Percentiles rank a stretch among this genome's conserved stretches.
These are phyloP conservation scores for Cheilosia grossa DNA, from an alignment of 2,888 invertebrate species.

Conservation along the genomic window DNA sequence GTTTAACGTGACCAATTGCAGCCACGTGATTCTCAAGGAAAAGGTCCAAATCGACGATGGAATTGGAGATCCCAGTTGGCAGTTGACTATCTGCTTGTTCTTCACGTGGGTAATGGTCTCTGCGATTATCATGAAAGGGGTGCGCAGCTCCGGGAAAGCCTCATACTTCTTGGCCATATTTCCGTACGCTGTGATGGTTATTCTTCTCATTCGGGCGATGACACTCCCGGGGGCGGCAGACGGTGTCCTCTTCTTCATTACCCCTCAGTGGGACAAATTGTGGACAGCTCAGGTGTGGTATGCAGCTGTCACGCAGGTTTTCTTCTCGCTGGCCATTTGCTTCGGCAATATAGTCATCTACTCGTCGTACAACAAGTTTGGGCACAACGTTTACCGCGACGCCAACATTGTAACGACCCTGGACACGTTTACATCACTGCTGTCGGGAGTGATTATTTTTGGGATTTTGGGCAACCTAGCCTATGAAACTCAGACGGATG, in stretches of 20 bases:
- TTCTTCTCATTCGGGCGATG: conserved; percentile 85
- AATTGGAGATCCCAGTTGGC: conserved; percentile 85
- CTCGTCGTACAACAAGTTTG: conserved; percentile 86
- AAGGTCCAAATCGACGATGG: conserved; percentile 84
- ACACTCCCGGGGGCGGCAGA: conserved; percentile 86
- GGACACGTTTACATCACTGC: conserved; percentile 91
- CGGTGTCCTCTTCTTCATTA: conserved; percentile 87
- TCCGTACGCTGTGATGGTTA: conserved; percentile 86
- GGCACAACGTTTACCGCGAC: conserved; percentile 88
- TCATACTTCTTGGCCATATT: conserved; percentile 89
- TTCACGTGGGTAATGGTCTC: conserved; percentile 85
- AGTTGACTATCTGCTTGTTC: conserved; percentile 84
- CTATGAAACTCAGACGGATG: conserved; percentile 85
- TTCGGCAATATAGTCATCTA: conserved; percentile 87
- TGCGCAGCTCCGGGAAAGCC: conserved; percentile 86
- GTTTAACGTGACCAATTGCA: not conserved
- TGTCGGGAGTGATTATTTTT: conserved; percentile 93
- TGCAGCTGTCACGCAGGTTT: conserved; percentile 86
- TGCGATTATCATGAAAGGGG: conserved; percentile 84
- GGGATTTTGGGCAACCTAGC: conserved; percentile 92
- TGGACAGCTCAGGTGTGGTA: conserved; percentile 84
- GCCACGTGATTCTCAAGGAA: conserved; percentile 84
- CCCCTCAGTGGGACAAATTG: conserved; percentile 86
- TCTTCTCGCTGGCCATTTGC: conserved; percentile 86
- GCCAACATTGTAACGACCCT: conserved; percentile 91